These are phyloP conservation scores for Diorhabda elongata DNA, from an alignment of 1,140 invertebrate species.

Conservation along the genomic window DNA sequence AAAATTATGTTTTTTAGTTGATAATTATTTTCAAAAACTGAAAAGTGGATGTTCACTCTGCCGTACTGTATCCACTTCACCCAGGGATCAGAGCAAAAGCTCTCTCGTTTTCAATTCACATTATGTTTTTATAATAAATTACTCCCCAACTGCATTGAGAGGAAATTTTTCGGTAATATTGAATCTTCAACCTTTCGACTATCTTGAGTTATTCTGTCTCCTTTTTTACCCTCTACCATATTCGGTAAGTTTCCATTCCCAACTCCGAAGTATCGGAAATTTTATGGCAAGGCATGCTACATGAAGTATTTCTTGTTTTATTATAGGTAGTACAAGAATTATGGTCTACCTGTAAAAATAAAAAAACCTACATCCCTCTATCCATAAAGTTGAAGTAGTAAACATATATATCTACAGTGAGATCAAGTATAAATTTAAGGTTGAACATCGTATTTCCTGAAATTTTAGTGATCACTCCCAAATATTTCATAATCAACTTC, in stretches of 20 bases:
- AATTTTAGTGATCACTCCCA: too few relatives aligned
- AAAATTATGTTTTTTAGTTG: too few relatives aligned
- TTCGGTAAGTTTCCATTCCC: background rate
- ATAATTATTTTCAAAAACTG: too few relatives aligned
- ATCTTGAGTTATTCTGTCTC: background rate
- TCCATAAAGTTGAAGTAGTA: constrained; percentile 2
- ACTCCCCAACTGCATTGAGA: too few relatives aligned
- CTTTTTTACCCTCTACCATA: background rate
- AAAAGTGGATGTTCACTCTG: too few relatives aligned
- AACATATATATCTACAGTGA: background rate
- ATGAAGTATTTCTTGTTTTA: constrained; percentile 24
- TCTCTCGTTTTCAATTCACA: too few relatives aligned
- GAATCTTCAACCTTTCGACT: background rate
- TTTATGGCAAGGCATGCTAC: constrained; percentile 22
- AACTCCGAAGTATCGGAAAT: constrained; percentile 19
- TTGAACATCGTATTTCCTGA: too few relatives aligned
- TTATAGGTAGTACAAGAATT: constrained; percentile 27
- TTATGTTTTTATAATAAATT: too few relatives aligned
- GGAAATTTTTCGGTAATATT: background rate
- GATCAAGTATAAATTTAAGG: background rate
- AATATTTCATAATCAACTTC: too few relatives aligned
- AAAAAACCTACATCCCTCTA: constrained; percentile 14
- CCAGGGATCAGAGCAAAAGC: too few relatives aligned
- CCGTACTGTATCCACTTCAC: too few relatives aligned
- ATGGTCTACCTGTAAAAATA: constrained; percentile 24